Evolutionary conservation across 2,797 vertebrate genomes (phyloP).

Genomic region (Sebastolobus altivelis): DNA sequence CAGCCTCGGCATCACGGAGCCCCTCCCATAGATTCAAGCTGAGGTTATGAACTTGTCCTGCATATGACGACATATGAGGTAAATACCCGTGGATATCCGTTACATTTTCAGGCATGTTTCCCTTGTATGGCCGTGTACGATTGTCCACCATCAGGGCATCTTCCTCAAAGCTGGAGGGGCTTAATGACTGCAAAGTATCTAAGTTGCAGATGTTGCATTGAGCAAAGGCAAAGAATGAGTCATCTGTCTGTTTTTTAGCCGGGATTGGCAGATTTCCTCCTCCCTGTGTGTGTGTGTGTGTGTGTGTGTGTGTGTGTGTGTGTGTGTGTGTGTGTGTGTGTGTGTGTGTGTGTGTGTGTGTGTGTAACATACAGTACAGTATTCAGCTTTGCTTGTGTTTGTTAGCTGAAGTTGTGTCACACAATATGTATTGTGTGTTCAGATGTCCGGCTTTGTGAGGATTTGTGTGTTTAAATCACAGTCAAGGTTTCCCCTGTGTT

Average conservation of each 20-base stretch:
- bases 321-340: neutral
- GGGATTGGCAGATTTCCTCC: conserved; percentile 67
- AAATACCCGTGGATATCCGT: conserved; percentile 52
- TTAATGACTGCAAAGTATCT: conserved; percentile 68
- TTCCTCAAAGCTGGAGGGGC: conserved; percentile 68
- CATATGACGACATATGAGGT: conserved; percentile 33
- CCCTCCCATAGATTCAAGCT: conserved; percentile 62
- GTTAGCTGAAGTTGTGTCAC: neutral
- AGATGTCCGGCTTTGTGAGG: neutral
- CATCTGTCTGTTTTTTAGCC: conserved; percentile 63
- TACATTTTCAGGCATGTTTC: conserved; percentile 50
- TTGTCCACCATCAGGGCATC: conserved; percentile 43
- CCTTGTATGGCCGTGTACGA: conserved; percentile 20
- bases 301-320: neutral
- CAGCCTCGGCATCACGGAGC: conserved; percentile 53
- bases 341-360: neutral
- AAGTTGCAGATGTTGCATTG: conserved; percentile 75
- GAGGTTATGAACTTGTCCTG: conserved; percentile 57
- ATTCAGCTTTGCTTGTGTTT: neutral
- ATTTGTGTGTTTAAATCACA: conserved; percentile 21
- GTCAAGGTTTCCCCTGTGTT: neutral
- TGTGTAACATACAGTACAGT: neutral
- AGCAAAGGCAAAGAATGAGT: conserved; percentile 65
- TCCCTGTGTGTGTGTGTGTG: conserved; percentile 9
- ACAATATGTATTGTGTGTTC: conserved; percentile 3